Evolutionary conservation across 2,113 vertebrate genomes (phyloP).

Genomic region (Mastomys coucha): DNA sequence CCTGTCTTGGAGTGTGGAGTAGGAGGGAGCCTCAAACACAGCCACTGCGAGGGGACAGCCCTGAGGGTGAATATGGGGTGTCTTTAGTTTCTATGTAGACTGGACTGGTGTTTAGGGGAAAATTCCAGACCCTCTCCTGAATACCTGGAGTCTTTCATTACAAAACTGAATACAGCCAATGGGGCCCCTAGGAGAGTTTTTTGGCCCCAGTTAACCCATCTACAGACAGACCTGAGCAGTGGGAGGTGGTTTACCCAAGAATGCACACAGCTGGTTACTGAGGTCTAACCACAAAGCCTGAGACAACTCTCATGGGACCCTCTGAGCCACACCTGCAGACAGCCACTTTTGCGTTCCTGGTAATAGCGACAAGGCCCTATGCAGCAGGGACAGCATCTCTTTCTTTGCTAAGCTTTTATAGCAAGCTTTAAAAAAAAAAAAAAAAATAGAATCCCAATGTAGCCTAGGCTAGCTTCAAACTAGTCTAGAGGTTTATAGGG

Average conservation of each 20-base stretch:
- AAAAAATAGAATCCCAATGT: neutral
- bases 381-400: neutral
- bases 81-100: neutral
- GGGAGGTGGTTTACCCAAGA: neutral
- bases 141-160: neutral
- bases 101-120: neutral
- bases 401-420: neutral
- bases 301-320: neutral
- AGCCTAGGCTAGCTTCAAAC: neutral
- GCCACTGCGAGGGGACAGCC: neutral
- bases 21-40: slow-evolving; percentile 46
- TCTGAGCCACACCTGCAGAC: neutral
- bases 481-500: neutral
- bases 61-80: neutral
- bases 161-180: neutral
- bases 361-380: neutral
- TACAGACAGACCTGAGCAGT: neutral
- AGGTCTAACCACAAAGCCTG: neutral
- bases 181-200: neutral
- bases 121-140: neutral
- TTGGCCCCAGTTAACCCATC: neutral
- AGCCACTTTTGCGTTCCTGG: neutral
- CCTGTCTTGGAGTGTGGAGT: slow-evolving; percentile 38
- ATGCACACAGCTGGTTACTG: neutral
- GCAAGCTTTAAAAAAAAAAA: too few species aligned